Evolutionary conservation across 2,888 invertebrate genomes (phyloP).

Genomic region (Cosmia trapezina): DNA sequence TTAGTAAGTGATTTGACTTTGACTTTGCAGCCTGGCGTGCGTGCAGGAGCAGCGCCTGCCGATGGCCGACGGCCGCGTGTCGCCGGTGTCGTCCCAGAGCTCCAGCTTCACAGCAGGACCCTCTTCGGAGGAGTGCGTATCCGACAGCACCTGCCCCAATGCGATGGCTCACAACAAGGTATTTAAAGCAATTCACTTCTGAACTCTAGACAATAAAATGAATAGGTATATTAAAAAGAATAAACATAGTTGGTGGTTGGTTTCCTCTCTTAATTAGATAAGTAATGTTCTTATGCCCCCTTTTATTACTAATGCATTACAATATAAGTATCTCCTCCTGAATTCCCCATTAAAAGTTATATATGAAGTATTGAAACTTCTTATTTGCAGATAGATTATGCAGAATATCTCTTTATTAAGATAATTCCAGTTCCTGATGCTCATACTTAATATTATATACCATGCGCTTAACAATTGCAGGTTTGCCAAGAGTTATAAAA

Average conservation of each 20-base stretch:
- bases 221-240: conserved; percentile 14
- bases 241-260: conserved; percentile 15
- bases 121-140: conserved; percentile 87
- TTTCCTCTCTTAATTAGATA: conserved; percentile 9
- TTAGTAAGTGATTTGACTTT: not conserved
- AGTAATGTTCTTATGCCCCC: conserved; percentile 20
- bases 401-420: conserved; percentile 68
- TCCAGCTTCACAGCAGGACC: conserved; percentile 84
- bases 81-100: conserved; percentile 89
- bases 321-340: conserved; percentile 36
- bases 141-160: conserved; percentile 88
- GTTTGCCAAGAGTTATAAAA: conserved; percentile 90
- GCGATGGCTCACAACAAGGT: conserved; percentile 93
- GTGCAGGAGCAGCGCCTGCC: conserved; percentile 98
- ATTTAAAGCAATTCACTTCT: conserved; percentile 66
- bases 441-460: conserved; percentile 62
- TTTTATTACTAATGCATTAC: conserved; percentile 26
- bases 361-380: conserved; percentile 48
- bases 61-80: conserved; percentile 91
- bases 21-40: conserved; percentile 93
- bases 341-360: conserved; percentile 12
- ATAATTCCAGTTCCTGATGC: conserved; percentile 67
- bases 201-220: conserved; percentile 5
- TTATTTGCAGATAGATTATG: conserved; percentile 75
- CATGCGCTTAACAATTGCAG: conserved; percentile 89